These are phyloP conservation scores for Hydropsyche tenuis DNA, from an alignment of 1,140 invertebrate species.

Conservation along the genomic window DNA sequence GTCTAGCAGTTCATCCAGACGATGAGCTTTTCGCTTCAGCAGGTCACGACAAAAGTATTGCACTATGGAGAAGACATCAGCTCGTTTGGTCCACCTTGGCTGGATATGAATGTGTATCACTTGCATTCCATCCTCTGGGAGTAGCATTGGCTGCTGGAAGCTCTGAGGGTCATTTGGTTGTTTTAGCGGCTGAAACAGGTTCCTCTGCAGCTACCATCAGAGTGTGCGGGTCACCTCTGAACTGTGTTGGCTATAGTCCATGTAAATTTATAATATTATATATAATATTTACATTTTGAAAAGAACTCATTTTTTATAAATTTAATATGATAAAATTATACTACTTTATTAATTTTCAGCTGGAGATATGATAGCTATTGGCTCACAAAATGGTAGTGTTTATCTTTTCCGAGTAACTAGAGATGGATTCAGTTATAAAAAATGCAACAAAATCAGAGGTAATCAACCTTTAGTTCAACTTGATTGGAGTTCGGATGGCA, in stretches of 20 bases:
- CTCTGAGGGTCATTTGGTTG: constrained; percentile 84
- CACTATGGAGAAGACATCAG: constrained; percentile 86
- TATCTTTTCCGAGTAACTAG: constrained; percentile 84
- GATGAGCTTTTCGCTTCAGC: constrained; percentile 93
- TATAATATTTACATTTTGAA: background rate
- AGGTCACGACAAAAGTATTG: constrained; percentile 90
- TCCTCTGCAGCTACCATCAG: constrained; percentile 81
- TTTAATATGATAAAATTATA: no score
- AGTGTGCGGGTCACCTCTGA: constrained; percentile 84
- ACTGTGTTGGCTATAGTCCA: constrained; percentile 85
- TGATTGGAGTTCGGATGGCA: constrained; percentile 91
- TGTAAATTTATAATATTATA: constrained; percentile 62
- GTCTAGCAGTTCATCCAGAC: constrained; percentile 86
- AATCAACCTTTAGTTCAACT: constrained; percentile 81
- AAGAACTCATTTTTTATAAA: no score
- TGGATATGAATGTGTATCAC: constrained; percentile 81
- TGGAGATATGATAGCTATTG: constrained; percentile 87
- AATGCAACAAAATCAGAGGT: constrained; percentile 84
- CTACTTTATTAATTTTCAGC: constrained; percentile 68
- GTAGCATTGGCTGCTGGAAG: constrained; percentile 86
- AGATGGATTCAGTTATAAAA: constrained; percentile 87
- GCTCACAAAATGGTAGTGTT: constrained; percentile 87
- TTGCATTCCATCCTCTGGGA: constrained; percentile 88
- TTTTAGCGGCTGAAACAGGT: constrained; percentile 84
- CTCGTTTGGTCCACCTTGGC: constrained; percentile 87